These are phyloP conservation scores for Papilio glaucus DNA, from an alignment of 1,140 invertebrate species.

Conservation along the genomic window DNA sequence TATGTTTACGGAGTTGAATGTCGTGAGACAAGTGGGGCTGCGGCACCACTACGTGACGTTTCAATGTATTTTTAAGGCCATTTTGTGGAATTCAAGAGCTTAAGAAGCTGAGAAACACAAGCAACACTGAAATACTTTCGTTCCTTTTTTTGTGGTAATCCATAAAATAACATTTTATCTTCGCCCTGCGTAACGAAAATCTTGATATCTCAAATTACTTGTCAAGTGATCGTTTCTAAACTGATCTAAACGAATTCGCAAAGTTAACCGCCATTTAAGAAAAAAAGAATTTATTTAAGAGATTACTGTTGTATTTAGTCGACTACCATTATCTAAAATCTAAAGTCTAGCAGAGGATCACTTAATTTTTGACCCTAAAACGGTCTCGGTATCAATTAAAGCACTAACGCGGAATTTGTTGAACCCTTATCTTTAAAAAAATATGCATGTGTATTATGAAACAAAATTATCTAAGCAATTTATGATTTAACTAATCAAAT, in stretches of 20 bases:
- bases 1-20: slow-evolving; percentile 56
- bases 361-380: too few relatives aligned
- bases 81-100: slow-evolving; percentile 45
- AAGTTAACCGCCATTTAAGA: neutral
- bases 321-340: too few relatives aligned
- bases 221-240: slow-evolving; percentile 34
- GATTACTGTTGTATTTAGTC: too few relatives aligned
- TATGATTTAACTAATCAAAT: too few relatives aligned
- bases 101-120: slow-evolving; percentile 46
- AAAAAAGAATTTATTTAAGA: too few relatives aligned
- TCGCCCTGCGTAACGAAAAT: slow-evolving; percentile 18
- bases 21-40: slow-evolving; percentile 66
- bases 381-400: too few relatives aligned
- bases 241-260: neutral
- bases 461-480: too few relatives aligned
- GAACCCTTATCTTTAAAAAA: too few relatives aligned
- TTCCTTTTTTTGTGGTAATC: slow-evolving; percentile 40
- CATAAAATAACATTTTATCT: slow-evolving; percentile 36
- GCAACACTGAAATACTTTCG: slow-evolving; percentile 27
- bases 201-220: slow-evolving; percentile 37
- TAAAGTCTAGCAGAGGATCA: too few relatives aligned
- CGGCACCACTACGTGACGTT: slow-evolving; percentile 50
- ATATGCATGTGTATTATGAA: too few relatives aligned
- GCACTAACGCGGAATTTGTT: too few relatives aligned
- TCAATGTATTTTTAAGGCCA: slow-evolving; percentile 45